Base-by-base conservation (phyloP, 2,888 invertebrate species). In the Omphaloscelis lunosa region DNA sequence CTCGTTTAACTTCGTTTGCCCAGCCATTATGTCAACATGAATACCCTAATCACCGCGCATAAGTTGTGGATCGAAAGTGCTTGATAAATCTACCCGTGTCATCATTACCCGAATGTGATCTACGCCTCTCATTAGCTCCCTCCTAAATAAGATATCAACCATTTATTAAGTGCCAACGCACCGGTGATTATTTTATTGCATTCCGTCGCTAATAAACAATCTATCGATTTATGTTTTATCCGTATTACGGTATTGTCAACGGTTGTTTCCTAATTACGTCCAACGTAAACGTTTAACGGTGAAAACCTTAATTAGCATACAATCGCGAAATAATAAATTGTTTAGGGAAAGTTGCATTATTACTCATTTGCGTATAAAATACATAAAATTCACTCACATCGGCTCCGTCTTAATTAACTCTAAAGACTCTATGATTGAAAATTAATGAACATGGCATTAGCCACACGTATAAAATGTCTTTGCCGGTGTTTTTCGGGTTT, bases 81-180 rank as follows among this genome's bases (percentile, higher is more conserved):
- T 94, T 96, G 96, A 96, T 95, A 95, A 95, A 96, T 96, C 88
- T 93, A 86, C 90, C 82, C 88, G 87, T 94, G 96, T 96, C 96
- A 92, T 94, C 93, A 96, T 96, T 96, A 96, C 94, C 84, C 91
- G 90, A 93, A 93, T 93, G 95, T 96, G 96, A 96, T 96, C 94
- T 96, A 96, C 93, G 95, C 89, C 89, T 90, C 95, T 96, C 96
- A 96, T 96, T 96, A 96, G 93, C 93, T 95, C 90, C 92, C 92
- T 93, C 75, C 94, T 93, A 95, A 96, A 96, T 96, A 95, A 96
- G 95, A 96, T 94, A 95, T 96, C 93, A 92, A 91, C 92, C 78
- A 89, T 91, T 95, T 95, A 96, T 96, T 95, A 94, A 96, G 93
- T 92, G 92, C 88, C 91, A 90, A 89, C 91, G 89, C 83, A 89